phyloP scores from a whole-genome alignment of 2,113 vertebrate genomes.

The Regulus satrapa region DNA sequence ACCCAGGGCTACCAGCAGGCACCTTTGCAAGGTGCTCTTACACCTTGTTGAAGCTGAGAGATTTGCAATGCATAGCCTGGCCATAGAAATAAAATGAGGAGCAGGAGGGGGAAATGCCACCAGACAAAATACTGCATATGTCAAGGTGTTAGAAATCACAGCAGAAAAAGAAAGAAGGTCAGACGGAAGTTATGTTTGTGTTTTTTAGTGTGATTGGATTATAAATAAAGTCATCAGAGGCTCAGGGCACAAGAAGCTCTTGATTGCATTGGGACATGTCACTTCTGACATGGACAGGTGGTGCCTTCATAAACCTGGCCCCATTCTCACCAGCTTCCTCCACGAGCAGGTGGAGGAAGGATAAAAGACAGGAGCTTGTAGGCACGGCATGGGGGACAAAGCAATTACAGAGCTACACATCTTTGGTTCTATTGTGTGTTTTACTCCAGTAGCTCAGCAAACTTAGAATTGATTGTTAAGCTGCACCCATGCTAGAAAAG shows the following conservation, averaged over 20 bases:
- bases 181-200: background rate
- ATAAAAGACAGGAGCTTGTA: background rate
- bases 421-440: background rate
- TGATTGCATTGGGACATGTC: background rate
- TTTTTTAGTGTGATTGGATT: constrained; percentile 24
- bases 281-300: background rate
- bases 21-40: background rate
- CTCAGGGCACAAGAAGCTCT: background rate
- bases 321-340: background rate
- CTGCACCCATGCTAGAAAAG: background rate
- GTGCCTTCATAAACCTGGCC: background rate
- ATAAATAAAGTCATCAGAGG: constrained; percentile 21
- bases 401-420: background rate
- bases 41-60: background rate
- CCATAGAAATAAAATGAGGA: background rate
- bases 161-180: background rate
- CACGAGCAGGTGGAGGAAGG: background rate
- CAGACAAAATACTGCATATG: background rate
- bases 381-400: background rate
- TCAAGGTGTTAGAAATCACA: background rate
- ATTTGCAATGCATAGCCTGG: background rate
- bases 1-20: background rate
- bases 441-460: background rate
- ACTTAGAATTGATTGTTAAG: background rate
- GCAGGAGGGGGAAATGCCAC: background rate